Evolutionary conservation across 2,888 invertebrate species (phyloP).

Genomic region (Geotrupes spiniger): DNA sequence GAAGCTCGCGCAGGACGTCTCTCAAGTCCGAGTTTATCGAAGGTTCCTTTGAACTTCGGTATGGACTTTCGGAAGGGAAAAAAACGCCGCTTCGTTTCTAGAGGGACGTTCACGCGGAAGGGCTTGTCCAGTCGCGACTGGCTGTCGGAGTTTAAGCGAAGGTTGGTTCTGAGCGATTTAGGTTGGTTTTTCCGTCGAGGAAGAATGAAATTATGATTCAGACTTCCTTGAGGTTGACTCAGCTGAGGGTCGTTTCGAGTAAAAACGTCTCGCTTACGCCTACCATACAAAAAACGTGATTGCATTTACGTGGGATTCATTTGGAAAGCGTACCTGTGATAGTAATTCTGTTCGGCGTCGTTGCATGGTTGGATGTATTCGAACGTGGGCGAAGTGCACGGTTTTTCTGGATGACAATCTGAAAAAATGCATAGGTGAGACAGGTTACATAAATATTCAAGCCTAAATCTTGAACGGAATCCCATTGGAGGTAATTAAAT

Average conservation of each 20-base stretch:
- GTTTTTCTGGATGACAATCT: conserved; percentile 18
- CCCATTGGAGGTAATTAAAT: too few relatives aligned
- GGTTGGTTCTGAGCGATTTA: not conserved
- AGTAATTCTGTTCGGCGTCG: conserved; percentile 17
- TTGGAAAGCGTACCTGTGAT: conserved; percentile 6
- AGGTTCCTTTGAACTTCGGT: conserved; percentile 5
- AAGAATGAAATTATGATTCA: too few relatives aligned
- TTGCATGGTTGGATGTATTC: conserved; percentile 14
- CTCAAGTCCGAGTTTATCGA: conserved; percentile 11
- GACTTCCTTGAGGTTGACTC: too few relatives aligned
- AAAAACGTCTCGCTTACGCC: too few relatives aligned
- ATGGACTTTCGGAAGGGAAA: conserved; percentile 10
- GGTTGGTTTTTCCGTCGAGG: not conserved
- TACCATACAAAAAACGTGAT: too few relatives aligned
- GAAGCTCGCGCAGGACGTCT: conserved; percentile 1
- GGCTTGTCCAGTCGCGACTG: conserved; percentile 2
- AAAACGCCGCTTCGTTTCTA: conserved; percentile 8
- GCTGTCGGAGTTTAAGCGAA: not conserved
- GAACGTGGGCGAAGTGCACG: conserved; percentile 17
- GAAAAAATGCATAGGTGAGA: conserved; percentile 1
- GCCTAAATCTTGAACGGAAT: too few relatives aligned
- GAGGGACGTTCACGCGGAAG: conserved; percentile 8
- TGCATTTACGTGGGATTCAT: not conserved
- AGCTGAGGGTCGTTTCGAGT: too few relatives aligned
- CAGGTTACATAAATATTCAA: too few relatives aligned